phyloP scores from a whole-genome alignment of 2,797 vertebrate genomes.

The Gallinago solitaria region DNA sequence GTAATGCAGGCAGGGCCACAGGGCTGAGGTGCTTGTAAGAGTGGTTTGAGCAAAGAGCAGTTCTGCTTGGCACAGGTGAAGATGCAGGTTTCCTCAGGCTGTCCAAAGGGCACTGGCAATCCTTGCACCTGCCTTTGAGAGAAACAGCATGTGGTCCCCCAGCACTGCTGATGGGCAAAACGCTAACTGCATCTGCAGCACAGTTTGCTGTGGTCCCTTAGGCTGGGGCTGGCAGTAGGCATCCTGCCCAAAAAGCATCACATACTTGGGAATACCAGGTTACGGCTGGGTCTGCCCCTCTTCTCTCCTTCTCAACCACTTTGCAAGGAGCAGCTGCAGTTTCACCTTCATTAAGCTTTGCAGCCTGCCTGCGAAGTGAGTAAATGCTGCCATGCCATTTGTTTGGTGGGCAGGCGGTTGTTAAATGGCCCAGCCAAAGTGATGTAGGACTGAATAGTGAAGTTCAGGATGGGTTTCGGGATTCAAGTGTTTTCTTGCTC shows the following conservation, averaged over 20 bases:
- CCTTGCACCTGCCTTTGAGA: not conserved
- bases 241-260: not conserved
- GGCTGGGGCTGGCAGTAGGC: not conserved
- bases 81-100: not conserved
- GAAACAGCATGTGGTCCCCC: not conserved
- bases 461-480: not conserved
- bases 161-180: not conserved
- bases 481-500: not conserved
- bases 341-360: not conserved
- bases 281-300: not conserved
- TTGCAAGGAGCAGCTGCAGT: not conserved
- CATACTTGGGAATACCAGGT: not conserved
- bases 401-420: not conserved
- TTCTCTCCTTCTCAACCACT: not conserved
- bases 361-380: accelerated
- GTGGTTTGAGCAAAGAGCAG: not conserved
- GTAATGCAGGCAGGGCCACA: not conserved
- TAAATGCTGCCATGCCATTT: not conserved
- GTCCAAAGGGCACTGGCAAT: not conserved
- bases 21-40: not conserved
- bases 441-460: accelerated
- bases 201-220: accelerated
- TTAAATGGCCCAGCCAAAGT: not conserved
- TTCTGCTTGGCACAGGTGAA: not conserved
- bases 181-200: accelerated